Evolutionary conservation across 1,140 invertebrate species (phyloP).

Genomic region (Drosophila bocqueti): DNA sequence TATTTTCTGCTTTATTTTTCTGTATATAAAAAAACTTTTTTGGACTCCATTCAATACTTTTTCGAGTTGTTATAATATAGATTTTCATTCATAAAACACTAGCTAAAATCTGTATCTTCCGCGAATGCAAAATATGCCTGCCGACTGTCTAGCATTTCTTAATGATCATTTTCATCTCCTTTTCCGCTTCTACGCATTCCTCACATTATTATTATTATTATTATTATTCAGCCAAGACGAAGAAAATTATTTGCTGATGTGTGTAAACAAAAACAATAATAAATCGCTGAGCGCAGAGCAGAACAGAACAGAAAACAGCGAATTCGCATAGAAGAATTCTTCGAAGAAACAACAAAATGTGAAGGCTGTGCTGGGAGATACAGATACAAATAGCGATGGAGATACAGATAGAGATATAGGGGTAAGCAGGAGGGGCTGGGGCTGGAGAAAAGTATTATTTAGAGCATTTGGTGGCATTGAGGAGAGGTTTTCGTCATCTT

Average conservation of each 20-base stretch:
- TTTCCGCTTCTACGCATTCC: constrained; percentile 1
- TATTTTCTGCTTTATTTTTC: background rate
- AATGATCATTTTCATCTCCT: background rate
- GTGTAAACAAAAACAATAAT: constrained; percentile 51
- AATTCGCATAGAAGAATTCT: constrained; percentile 20
- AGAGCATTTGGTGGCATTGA: constrained; percentile 41
- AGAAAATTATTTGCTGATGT: constrained; percentile 41
- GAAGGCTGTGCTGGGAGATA: constrained; percentile 12
- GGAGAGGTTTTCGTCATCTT: constrained; percentile 23
- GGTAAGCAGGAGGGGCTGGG: background rate
- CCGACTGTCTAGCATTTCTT: background rate
- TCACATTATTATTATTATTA: background rate
- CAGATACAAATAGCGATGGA: constrained; percentile 6
- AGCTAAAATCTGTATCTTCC: background rate
- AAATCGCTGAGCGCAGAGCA: constrained; percentile 23
- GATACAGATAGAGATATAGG: background rate
- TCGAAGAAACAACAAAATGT: constrained; percentile 16
- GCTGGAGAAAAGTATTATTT: constrained; percentile 33
- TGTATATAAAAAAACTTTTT: background rate
- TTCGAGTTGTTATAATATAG: background rate
- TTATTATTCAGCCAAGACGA: constrained; percentile 1
- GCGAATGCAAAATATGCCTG: constrained; percentile 11
- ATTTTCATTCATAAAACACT: constrained; percentile 17
- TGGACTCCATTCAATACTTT: background rate
- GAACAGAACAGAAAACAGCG: constrained; percentile 7